Base-by-base conservation (phyloP, 2,113 vertebrate genomes). In the Perca fluviatilis region DNA sequence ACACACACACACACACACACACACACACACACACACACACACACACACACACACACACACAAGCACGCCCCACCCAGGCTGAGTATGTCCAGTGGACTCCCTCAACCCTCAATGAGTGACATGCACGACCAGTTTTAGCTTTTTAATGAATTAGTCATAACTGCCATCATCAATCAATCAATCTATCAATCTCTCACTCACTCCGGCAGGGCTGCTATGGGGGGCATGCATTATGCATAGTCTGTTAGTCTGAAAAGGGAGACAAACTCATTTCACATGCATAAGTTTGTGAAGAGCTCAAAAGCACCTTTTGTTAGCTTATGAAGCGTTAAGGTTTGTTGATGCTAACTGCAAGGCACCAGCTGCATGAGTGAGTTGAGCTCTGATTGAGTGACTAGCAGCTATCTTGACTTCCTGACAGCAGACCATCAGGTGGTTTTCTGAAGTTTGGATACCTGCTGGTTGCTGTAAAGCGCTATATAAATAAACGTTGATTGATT, bases 91-190 rank as follows among this genome's bases (percentile, higher is more conserved):
- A 80, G 63, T 60, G 77, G 51, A 66, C 76, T 84, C 84, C 73
- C 30, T 88, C 77, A 63, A 74, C 72, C 72, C 80, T 33, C 77
- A 86, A 77, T 93, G 88, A 92, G 63, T 88, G 89, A 90, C 86
- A 88, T 84, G 87, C 88, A 68, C 66, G 80, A 66, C 64, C 89
- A 87, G 66, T 85, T 89, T 88, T 51, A 66, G 79, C 77, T 86
- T 90, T 87, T 88, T 89, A 91, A 93, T 93, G 92, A 93, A 94
- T 94, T 92, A 92, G 88, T 91, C 93, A 94, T 90, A 86, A 83
- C 91, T 93, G 93, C 90, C 92, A 93, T 79, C 88, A 91, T 92
- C 91, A 93, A 91, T 95, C 93, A 92, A 91, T 92, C 93, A 87
- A 85, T 92, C 91, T 85, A 88, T 94, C 92, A 90, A 88, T 94